Conservation (phyloP, 2,113 vertebrate genomes). For the Albula goreensis region DNA sequence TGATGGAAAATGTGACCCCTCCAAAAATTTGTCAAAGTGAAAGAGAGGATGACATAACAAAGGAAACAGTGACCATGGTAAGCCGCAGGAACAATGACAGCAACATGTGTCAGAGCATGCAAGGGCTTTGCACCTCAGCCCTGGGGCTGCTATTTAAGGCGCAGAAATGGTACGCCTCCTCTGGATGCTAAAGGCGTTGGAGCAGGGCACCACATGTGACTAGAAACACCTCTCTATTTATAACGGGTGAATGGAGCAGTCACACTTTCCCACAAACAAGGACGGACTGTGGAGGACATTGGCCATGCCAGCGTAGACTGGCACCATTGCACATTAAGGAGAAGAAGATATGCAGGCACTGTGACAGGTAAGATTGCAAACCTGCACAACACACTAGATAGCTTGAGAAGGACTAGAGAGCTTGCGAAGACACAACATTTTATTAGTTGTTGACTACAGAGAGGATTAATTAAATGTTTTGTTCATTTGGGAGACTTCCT, state of each 20-base stretch:
- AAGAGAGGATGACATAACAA: neutral
- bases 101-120: neutral
- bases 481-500: neutral
- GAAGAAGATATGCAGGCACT: slow-evolving; percentile 35
- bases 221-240: slow-evolving; percentile 66
- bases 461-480: neutral
- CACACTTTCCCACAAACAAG: slow-evolving; percentile 32
- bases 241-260: slow-evolving; percentile 64
- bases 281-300: slow-evolving; percentile 46
- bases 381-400: neutral
- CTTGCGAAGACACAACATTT: too few species aligned
- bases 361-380: slow-evolving; percentile 56
- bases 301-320: slow-evolving; percentile 40
- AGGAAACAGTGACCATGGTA: neutral
- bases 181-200: slow-evolving; percentile 39
- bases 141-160: slow-evolving; percentile 58
- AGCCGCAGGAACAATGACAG: neutral
- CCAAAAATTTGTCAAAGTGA: neutral
- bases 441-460: neutral
- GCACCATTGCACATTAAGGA: slow-evolving; percentile 31
- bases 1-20: neutral
- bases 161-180: slow-evolving; percentile 60
- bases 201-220: slow-evolving; percentile 56
- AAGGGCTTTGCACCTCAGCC: neutral
- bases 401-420: neutral